Conservation (phyloP, 2,113 vertebrate genomes). For the Rhinogobius similis region DNA sequence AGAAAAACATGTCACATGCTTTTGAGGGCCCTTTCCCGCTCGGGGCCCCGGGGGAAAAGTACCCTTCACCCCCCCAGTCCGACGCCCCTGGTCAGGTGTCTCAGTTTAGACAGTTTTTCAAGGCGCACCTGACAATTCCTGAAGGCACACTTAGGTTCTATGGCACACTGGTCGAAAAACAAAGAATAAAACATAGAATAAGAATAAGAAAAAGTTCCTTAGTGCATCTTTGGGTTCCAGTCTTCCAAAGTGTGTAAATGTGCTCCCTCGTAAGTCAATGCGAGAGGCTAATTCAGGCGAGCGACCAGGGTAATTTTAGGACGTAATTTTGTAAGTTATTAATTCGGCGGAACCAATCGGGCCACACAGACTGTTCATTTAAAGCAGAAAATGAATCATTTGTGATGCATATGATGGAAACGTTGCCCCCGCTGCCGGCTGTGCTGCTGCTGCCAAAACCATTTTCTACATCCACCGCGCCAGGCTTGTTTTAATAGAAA, state of each 20-base stretch:
- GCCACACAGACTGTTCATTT: conserved; percentile 19
- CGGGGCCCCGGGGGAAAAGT: too few relatives aligned
- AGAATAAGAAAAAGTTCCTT: too few relatives aligned
- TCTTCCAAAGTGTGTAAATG: not conserved
- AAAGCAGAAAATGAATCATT: conserved; percentile 19
- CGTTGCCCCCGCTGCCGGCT: not conserved
- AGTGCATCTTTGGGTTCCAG: not conserved
- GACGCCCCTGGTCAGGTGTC: too few relatives aligned
- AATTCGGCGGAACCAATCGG: conserved; percentile 49
- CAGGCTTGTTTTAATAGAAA: not conserved
- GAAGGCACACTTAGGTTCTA: too few relatives aligned
- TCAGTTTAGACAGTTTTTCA: too few relatives aligned
- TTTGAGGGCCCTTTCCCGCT: too few relatives aligned
- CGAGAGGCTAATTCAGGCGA: conserved; percentile 21
- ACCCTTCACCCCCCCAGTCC: too few relatives aligned
- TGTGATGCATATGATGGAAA: conserved; percentile 7
- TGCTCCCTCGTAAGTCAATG: conserved; percentile 7
- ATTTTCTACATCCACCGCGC: not conserved
- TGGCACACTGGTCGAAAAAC: too few relatives aligned
- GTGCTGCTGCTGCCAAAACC: not conserved
- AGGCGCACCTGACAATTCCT: too few relatives aligned
- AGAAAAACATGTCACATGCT: too few relatives aligned
- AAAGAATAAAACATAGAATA: too few relatives aligned
- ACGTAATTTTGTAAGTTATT: conserved; percentile 35
- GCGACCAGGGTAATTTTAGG: conserved; percentile 22